These are phyloP conservation scores for Ptilonorhynchus violaceus DNA, from an alignment of 2,113 vertebrate species.

Conservation along the genomic window DNA sequence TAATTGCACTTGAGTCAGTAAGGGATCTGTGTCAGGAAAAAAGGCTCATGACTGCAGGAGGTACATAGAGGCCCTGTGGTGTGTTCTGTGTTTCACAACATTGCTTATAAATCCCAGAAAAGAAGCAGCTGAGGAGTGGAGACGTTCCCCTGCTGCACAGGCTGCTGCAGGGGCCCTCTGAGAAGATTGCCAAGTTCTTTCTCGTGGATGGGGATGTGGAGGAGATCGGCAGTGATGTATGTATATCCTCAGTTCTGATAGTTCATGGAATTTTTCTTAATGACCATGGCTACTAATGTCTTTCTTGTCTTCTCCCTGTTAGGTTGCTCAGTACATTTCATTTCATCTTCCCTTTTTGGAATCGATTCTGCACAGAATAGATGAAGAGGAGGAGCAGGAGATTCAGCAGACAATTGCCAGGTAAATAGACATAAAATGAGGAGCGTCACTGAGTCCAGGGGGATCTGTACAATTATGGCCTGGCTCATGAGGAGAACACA, in stretches of 20 bases:
- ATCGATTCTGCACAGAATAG: slow-evolving; percentile 80
- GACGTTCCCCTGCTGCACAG: slow-evolving; percentile 88
- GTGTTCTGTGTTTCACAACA: accelerated
- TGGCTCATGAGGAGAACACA: not conserved
- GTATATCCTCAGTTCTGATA: not conserved
- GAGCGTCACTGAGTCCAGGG: not conserved
- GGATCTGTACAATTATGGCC: accelerated
- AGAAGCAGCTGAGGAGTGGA: slow-evolving; percentile 77
- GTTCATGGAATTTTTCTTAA: not conserved
- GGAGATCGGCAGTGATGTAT: slow-evolving; percentile 90
- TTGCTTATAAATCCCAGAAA: slow-evolving; percentile 73
- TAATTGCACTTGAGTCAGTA: not conserved
- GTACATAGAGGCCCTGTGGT: too few species aligned
- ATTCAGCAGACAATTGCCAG: slow-evolving; percentile 77
- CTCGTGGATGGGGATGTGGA: slow-evolving; percentile 88
- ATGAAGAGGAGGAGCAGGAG: slow-evolving; percentile 83
- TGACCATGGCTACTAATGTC: accelerated
- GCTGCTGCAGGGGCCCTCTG: slow-evolving; percentile 88
- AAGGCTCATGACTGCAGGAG: not conserved
- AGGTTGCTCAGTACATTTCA: slow-evolving; percentile 93
- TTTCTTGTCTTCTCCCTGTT: not conserved
- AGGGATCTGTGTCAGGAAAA: not conserved
- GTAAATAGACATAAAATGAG: slow-evolving; percentile 59
- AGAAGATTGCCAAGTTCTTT: slow-evolving; percentile 86
- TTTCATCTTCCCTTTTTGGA: slow-evolving; percentile 86